Evolutionary conservation across 1,140 invertebrate genomes (phyloP), one percentile per base, ranked within the genome.

Genomic region (Stegodyphus dumicola): DNA sequence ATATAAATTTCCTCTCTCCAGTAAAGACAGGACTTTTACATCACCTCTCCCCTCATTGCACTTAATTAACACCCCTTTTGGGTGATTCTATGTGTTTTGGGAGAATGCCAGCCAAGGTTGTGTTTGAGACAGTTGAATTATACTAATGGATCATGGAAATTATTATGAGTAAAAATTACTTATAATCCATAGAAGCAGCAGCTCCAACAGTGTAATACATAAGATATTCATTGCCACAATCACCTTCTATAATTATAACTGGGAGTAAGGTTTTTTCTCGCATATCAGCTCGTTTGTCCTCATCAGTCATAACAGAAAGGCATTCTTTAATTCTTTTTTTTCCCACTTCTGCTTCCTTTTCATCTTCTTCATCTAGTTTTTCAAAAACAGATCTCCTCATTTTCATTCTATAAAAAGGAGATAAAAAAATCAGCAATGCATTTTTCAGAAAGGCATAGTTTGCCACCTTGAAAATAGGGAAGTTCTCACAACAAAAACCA

Each of bases 161-260:
- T 33, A 33, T 33, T 33, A 33, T 33, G 33, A 33, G 1, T 33
- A 33, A 33, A 33, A 33, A 33, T 33, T 33, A 33, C 33, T 60
- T 60, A 5, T 60, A 60, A 2, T 15, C 4, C 56, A 60, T 60
- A 60, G 56, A 60, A 60, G 9, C 1, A 15, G 56, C 56, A 11
- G 56, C 15, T 60, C 15, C 56, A 11, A 60, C 9, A 11, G 65
- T 65, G 11, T n/a, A 54, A n/a, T 69, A 69, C 51, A 54, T 78
- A 49, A 52, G 64, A 49, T 78, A 78, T 15, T 9, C 18, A 6
- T 54, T 78, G 2, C 49, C 64, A 48, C 48, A 33, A 6, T 18
- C 48, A 18, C 65, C 66, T 33, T 78, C 65, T 6, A 78, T 17
- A 2, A 78, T 33, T 9, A 78, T 67, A 6, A 78, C 65, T 4